Evolutionary conservation across 1,140 invertebrate genomes (phyloP).

Genomic region (Hyposmocoma kahamanoa): DNA sequence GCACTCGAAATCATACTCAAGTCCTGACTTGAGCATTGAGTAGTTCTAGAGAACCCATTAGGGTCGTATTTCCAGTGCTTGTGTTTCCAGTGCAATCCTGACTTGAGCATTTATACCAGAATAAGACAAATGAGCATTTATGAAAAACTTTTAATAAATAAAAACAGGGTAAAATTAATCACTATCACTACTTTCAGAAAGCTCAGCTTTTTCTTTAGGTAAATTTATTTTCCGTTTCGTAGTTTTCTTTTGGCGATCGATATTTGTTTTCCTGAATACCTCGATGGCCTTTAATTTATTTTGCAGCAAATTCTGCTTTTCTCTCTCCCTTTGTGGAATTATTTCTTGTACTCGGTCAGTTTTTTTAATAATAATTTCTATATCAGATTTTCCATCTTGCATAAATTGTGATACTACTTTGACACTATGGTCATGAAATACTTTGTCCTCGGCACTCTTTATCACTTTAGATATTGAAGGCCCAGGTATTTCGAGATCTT

Average conservation of each 20-base stretch:
- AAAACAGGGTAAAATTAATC: constrained; percentile 31
- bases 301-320: constrained; percentile 76
- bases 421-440: constrained; percentile 27
- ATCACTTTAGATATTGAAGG: constrained; percentile 24
- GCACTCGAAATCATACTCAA: too few species aligned
- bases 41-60: too few species aligned
- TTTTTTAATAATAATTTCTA: constrained; percentile 47
- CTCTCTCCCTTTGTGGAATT: constrained; percentile 83
- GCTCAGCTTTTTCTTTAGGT: constrained; percentile 76
- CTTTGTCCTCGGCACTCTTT: constrained; percentile 21
- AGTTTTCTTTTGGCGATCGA: constrained; percentile 72
- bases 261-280: constrained; percentile 80
- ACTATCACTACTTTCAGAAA: constrained; percentile 80
- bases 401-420: constrained; percentile 26
- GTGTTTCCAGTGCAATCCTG: too few species aligned
- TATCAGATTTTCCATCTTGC: constrained; percentile 21
- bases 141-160: constrained; percentile 5
- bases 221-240: constrained; percentile 57
- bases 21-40: too few species aligned
- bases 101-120: too few species aligned
- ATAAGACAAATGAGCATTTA: background rate
- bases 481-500: constrained; percentile 15
- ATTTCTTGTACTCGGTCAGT: constrained; percentile 70
- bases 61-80: too few species aligned
- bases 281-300: constrained; percentile 86